phyloP scores from a whole-genome alignment of 2,888 invertebrate species.

The Pollenia angustigena region DNA sequence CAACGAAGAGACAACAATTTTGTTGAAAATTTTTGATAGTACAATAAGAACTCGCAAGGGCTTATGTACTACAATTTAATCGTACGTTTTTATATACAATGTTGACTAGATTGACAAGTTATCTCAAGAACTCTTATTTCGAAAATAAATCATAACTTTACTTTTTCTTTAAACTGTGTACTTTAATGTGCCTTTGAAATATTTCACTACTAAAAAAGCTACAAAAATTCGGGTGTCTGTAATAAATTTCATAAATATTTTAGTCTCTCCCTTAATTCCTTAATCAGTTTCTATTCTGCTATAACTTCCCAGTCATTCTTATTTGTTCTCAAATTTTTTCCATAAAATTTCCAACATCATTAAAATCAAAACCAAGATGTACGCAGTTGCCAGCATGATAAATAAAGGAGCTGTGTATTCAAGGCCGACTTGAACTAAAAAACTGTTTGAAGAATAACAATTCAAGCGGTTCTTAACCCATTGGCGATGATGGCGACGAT shows the following conservation, averaged over 20 bases:
- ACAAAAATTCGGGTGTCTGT: not conserved
- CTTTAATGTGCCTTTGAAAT: conserved; percentile 24
- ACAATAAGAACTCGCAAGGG: no score
- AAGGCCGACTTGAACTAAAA: conserved; percentile 80
- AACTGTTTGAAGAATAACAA: conserved; percentile 78
- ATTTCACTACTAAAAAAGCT: conserved; percentile 14
- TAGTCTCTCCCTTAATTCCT: not conserved
- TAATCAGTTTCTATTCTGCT: conserved; percentile 2
- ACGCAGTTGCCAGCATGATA: conserved; percentile 78
- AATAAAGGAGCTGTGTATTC: conserved; percentile 82
- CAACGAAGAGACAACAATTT: no score
- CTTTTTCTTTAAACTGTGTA: not conserved
- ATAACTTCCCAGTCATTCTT: no score
- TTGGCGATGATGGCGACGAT: conserved; percentile 76
- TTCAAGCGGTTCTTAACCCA: conserved; percentile 79
- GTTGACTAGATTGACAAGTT: no score
- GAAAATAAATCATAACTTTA: not conserved
- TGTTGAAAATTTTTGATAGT: no score
- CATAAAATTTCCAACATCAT: conserved; percentile 78
- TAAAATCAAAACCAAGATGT: conserved; percentile 76
- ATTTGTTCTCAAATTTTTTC: conserved; percentile 72
- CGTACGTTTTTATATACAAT: no score
- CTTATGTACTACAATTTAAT: no score
- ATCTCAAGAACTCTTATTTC: no score
- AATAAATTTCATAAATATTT: not conserved